Evolutionary conservation across 2,113 vertebrate genomes (phyloP).

Genomic region (Scomber japonicus): DNA sequence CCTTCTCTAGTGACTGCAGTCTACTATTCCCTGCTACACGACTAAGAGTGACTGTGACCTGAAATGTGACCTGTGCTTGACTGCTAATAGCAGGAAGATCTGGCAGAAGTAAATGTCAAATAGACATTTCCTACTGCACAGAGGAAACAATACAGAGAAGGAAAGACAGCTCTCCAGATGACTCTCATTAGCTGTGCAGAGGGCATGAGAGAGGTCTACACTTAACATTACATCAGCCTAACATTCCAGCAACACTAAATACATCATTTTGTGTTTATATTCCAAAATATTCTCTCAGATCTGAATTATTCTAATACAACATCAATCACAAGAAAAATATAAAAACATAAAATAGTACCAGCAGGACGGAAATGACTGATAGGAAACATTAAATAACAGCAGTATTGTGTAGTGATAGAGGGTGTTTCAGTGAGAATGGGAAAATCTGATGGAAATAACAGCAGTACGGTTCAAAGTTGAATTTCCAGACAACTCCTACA

Average conservation of each 20-base stretch:
- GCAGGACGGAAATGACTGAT: not conserved
- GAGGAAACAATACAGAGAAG: conserved; percentile 36
- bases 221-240: not conserved
- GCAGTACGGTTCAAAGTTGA: not conserved
- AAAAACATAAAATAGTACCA: not conserved
- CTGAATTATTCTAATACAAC: not conserved
- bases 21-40: not conserved
- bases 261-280: not conserved
- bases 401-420: too few relatives aligned
- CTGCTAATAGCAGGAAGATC: conserved; percentile 54
- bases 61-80: conserved; percentile 7
- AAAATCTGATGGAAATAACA: conserved; percentile 13
- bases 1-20: not conserved
- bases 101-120: conserved; percentile 34
- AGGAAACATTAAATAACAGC: not conserved
- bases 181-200: conserved; percentile 1
- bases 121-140: conserved; percentile 54
- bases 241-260: not conserved
- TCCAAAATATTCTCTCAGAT: not conserved
- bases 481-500: not conserved
- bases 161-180: not conserved
- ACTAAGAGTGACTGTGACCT: not conserved
- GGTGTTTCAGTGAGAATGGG: not conserved
- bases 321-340: not conserved
- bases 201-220: conserved; percentile 32